Evolutionary conservation across 2,888 invertebrate genomes (phyloP).

Genomic region (Pilophorus perplexus): DNA sequence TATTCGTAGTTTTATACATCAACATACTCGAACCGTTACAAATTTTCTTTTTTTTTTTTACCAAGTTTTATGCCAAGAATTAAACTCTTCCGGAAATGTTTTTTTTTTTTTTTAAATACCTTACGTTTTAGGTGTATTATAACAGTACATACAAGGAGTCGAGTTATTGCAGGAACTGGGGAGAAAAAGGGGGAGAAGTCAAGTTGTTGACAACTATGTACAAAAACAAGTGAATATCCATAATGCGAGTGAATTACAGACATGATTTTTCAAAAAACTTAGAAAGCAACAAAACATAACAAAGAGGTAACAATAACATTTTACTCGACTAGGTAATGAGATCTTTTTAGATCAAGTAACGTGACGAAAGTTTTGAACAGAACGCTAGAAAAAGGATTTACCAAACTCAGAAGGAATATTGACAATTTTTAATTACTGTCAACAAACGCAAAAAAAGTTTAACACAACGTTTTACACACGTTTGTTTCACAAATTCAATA

Average conservation of each 20-base stretch:
- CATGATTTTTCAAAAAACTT: not conserved
- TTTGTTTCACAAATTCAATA: constrained; percentile 18
- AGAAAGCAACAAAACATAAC: constrained; percentile 20
- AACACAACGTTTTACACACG: not conserved
- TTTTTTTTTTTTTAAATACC: too few species aligned
- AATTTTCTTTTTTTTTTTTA: constrained; percentile 39
- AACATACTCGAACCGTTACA: constrained; percentile 47
- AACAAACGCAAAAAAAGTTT: constrained; percentile 18
- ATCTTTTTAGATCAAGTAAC: constrained; percentile 21
- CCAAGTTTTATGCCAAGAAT: constrained; percentile 31
- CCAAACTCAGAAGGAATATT: not conserved
- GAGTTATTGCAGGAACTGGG: constrained; percentile 2
- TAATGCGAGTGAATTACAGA: constrained; percentile 1
- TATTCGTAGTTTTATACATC: constrained; percentile 44
- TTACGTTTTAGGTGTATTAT: constrained; percentile 2
- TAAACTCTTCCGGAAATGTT: constrained; percentile 17
- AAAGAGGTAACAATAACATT: constrained; percentile 38
- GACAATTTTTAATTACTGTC: not conserved
- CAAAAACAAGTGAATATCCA: not conserved
- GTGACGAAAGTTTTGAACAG: constrained; percentile 20
- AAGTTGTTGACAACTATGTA: constrained; percentile 17
- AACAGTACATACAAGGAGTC: constrained; percentile 1
- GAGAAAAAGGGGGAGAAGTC: not conserved
- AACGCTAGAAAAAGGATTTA: not conserved
- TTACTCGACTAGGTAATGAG: constrained; percentile 23